Base-by-base conservation (phyloP, 2,797 vertebrate species). In the Smutsia gigantea region DNA sequence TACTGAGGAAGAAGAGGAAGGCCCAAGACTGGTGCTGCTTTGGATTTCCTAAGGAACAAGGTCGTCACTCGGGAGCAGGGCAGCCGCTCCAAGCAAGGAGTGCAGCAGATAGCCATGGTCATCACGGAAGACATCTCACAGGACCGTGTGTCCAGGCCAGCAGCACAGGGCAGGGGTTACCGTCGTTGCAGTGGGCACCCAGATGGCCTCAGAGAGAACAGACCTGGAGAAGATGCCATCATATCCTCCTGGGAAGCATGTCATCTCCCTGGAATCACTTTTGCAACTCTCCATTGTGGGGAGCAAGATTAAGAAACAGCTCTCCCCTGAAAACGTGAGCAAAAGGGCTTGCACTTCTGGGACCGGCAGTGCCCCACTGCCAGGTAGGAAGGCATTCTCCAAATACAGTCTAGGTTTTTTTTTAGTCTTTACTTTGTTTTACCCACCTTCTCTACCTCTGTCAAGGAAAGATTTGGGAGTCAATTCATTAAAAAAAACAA, bases 51-150 rank as follows among this genome's bases (percentile, higher is more conserved):
- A 14, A 96, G 82, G 10, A 82, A 98, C 0, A 91, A 98, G 0
- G 77, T 99, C 77, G 99, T 99, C 34, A 95, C 83, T 29, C 63
- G 95, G 25, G 71, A 90, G 5, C 96, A 46, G 12, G 99, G 99
- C 19, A 98, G 99, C 97, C 98, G 99, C 63, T 97, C 95, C 39
- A 55, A 64, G 4, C 93, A 95, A 11, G 98, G 99, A 0, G 92
- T 99, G 29, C 98, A 98, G 90, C 99, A 99, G 97, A 98, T 99
- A 75, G 99, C 99, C 0, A 97, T 99, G 46, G 98, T 99, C 63
- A 98, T 99, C 97, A 99, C 98, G 0, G 98, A 99, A 4, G 98
- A 98, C 0, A 14, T 98, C 29, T 99, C 99, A 7, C 93, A 98
- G 49, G 99, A 99, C 85, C 27, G 97, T 0, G 98, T 99, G 53